Evolutionary conservation across 2,888 invertebrate genomes (phyloP).

Genomic region (Ophioninae sp.): DNA sequence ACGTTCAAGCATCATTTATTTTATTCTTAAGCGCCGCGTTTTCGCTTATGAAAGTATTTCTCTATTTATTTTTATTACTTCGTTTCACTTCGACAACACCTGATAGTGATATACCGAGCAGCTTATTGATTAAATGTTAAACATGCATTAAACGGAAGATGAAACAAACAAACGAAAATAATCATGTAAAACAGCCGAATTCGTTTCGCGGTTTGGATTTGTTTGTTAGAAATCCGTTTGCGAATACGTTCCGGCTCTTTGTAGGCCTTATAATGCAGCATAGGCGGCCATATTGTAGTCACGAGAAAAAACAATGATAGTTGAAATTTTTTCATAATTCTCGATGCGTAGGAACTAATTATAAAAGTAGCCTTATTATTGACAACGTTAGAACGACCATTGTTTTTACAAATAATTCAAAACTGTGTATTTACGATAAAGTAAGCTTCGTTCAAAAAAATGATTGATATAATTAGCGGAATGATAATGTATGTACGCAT

Average conservation of each 20-base stretch:
- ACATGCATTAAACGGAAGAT: slow-evolving; percentile 29
- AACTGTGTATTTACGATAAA: slow-evolving; percentile 64
- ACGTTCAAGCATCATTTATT: slow-evolving; percentile 46
- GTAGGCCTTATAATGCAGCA: slow-evolving; percentile 66
- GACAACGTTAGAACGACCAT: slow-evolving; percentile 53
- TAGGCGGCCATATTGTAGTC: slow-evolving; percentile 68
- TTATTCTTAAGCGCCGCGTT: slow-evolving; percentile 54
- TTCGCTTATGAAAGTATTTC: slow-evolving; percentile 60
- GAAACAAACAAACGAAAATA: slow-evolving; percentile 23
- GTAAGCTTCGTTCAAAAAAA: slow-evolving; percentile 44
- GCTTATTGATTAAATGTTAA: slow-evolving; percentile 67
- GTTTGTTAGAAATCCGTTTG: slow-evolving; percentile 39
- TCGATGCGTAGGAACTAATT: slow-evolving; percentile 56
- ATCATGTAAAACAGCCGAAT: slow-evolving; percentile 52
- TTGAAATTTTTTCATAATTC: slow-evolving; percentile 60
- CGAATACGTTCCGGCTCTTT: slow-evolving; percentile 46
- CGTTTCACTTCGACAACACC: slow-evolving; percentile 57
- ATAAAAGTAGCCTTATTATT: slow-evolving; percentile 51
- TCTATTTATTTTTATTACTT: slow-evolving; percentile 62
- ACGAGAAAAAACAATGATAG: slow-evolving; percentile 52
- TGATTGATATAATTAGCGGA: slow-evolving; percentile 53
- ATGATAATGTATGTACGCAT: slow-evolving; percentile 46
- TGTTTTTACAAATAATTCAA: slow-evolving; percentile 65
- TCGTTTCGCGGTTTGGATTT: slow-evolving; percentile 40
- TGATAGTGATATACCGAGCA: slow-evolving; percentile 69